phyloP scores from a whole-genome alignment of 2,113 vertebrate genomes.

The Tor tambroides region DNA sequence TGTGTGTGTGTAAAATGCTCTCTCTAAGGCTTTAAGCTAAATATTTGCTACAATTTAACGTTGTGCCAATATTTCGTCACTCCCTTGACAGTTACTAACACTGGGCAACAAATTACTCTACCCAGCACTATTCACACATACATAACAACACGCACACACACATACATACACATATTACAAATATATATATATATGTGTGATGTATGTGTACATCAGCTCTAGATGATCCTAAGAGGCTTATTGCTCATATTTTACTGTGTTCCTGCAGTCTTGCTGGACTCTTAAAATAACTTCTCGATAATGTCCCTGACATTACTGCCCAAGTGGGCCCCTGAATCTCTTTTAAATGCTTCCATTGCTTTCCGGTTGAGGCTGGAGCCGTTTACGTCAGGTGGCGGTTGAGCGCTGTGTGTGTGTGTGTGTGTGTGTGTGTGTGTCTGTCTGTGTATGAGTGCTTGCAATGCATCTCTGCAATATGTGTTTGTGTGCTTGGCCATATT shows the following conservation, averaged over 20 bases:
- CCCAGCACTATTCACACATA: neutral
- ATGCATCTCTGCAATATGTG: slow-evolving; percentile 25
- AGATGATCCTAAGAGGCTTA: slow-evolving; percentile 62
- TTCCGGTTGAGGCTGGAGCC: slow-evolving; percentile 4
- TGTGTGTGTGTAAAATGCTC: neutral
- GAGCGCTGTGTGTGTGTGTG: neutral
- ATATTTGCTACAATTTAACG: neutral
- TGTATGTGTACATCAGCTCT: slow-evolving; percentile 71
- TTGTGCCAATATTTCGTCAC: slow-evolving; percentile 25
- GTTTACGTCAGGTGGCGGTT: neutral
- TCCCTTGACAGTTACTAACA: slow-evolving; percentile 21
- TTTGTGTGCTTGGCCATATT: slow-evolving; percentile 57
- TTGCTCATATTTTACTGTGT: neutral
- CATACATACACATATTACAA: neutral
- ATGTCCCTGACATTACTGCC: neutral
- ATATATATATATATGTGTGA: neutral
- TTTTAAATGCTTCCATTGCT: slow-evolving; percentile 5
- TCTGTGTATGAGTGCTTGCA: neutral
- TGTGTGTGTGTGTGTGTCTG: slow-evolving; percentile 12
- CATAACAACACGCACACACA: neutral
- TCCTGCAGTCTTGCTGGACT: slow-evolving; percentile 22
- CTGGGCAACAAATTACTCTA: slow-evolving; percentile 56
- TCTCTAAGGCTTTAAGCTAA: neutral
- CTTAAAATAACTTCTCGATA: slow-evolving; percentile 23
- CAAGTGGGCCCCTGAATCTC: slow-evolving; percentile 11